A percentile compares a stretch with the other conserved stretches of the same genome.
phyloP scores from a whole-genome alignment of 2,113 vertebrate species.

The Charina bottae region DNA sequence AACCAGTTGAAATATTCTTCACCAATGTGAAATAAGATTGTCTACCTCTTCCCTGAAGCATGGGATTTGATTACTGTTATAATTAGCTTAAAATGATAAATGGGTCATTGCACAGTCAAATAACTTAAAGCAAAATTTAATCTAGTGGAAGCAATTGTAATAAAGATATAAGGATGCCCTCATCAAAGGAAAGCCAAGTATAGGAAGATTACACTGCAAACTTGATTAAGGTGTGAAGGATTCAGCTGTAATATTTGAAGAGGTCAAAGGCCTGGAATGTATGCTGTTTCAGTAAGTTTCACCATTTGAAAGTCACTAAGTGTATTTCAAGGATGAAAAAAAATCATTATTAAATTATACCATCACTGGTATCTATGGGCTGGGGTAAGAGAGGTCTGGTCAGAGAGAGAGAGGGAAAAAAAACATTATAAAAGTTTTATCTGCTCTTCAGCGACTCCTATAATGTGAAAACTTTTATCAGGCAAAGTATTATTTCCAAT shows the following conservation, averaged over 20 bases:
- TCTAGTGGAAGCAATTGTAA: conserved; percentile 26
- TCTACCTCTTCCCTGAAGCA: not conserved
- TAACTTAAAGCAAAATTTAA: not conserved
- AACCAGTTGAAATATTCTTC: not conserved
- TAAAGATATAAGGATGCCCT: not conserved
- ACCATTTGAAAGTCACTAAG: conserved; percentile 49
- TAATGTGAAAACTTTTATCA: not conserved
- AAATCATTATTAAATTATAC: conserved; percentile 56
- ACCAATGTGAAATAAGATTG: not conserved
- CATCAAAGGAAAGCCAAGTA: conserved; percentile 22
- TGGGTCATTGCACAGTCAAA: conserved; percentile 4
- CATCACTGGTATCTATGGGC: conserved; percentile 40
- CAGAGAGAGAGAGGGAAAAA: not conserved
- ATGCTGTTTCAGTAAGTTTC: conserved; percentile 58
- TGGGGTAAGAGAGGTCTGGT: conserved; percentile 38
- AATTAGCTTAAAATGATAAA: conserved; percentile 29
- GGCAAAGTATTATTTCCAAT: not conserved
- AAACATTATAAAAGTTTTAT: conserved; percentile 60
- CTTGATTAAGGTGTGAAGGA: conserved; percentile 2
- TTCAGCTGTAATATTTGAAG: conserved; percentile 28
- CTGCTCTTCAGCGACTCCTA: not conserved
- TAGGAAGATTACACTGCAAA: conserved; percentile 13
- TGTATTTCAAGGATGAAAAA: conserved; percentile 54
- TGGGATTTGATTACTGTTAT: conserved; percentile 20
- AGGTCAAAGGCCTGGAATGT: conserved; percentile 39